Base-by-base conservation (phyloP, 2,888 invertebrate species). In the Lampropteryx suffumata region DNA sequence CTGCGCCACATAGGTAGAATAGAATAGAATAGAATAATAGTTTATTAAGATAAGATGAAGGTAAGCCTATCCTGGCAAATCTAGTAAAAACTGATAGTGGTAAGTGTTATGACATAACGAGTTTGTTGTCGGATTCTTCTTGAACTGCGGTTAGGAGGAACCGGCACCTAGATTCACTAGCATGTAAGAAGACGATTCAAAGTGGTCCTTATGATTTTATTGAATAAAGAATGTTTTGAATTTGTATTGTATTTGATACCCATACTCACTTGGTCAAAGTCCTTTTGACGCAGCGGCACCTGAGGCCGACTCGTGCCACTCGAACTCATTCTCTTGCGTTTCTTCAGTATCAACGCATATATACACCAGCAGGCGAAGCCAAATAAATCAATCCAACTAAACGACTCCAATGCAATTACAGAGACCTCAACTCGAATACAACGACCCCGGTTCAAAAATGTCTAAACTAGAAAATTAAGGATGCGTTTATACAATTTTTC, bases 251-350 rank as follows among this genome's bases (percentile, higher is more conserved):
- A 17, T 1, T 10, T 24, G 54, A 54, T 44, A 61, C 24, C 1
- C 24, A 52, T 50, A 57, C 68, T 78, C 61, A 91, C 91, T 87
- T 93, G 94, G 82, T 95, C 95, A 68, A 98, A 91, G 75, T 96
- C 96, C 67, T 95, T 95, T 70, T 94, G 94, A 73, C 94, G 93
- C 55, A 94, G 82, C 46, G 94, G 94, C 65, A 92, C 90, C 57
- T 92, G 82, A 9, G 83, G 79, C 57, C 82, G 73, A 45, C 59
- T 73, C 10, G 68, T 74, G 59, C 76, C 76, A 43, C 73, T 69
- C 0, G 77, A 77, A 59, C 79, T 82, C 81, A 82, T 83, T 47
- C 52, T 78, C 59, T 37, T 47, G 14, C 51, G 36, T 24, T 64
- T 64, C 60, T 57, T 59, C 59, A 61, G 54, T 56, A 59, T 60